phyloP scores from a whole-genome alignment of 2,797 vertebrate species.

The Notolepis coatsorum region DNA sequence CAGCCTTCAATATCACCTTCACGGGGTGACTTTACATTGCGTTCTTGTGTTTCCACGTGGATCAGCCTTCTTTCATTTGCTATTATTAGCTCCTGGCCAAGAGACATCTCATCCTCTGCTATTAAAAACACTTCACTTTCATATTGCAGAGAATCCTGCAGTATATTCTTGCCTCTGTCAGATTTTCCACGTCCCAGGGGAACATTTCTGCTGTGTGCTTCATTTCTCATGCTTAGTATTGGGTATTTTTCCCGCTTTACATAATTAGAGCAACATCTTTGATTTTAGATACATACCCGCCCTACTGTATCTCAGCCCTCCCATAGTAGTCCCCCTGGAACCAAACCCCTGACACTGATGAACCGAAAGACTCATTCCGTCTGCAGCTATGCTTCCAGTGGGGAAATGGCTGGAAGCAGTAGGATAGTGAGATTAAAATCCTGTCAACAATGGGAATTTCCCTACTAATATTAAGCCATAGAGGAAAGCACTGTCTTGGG shows the following conservation, averaged over 20 bases:
- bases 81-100: neutral
- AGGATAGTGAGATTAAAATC: conserved; percentile 23
- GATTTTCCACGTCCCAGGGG: conserved; percentile 7
- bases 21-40: neutral
- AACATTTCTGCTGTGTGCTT: neutral
- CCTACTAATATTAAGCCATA: conserved; percentile 26
- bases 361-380: conserved; percentile 44
- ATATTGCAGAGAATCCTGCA: neutral
- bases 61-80: neutral
- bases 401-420: conserved; percentile 30
- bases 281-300: conserved; percentile 34
- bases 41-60: neutral
- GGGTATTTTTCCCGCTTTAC: conserved; percentile 2
- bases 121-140: neutral
- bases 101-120: neutral
- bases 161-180: neutral
- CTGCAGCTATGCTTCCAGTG: conserved; percentile 7
- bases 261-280: conserved; percentile 16
- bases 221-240: conserved; percentile 24
- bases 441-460: conserved; percentile 27
- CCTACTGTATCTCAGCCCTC: conserved; percentile 29
- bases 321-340: conserved; percentile 36
- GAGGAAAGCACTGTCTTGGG: conserved; percentile 13
- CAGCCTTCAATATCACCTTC: neutral
- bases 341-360: conserved; percentile 17